A percentile compares a stretch with the other conserved stretches of the same genome.
These are phyloP conservation scores for Xiphophorus maculatus DNA, from an alignment of 2,113 vertebrate genomes.

Conservation along the genomic window DNA sequence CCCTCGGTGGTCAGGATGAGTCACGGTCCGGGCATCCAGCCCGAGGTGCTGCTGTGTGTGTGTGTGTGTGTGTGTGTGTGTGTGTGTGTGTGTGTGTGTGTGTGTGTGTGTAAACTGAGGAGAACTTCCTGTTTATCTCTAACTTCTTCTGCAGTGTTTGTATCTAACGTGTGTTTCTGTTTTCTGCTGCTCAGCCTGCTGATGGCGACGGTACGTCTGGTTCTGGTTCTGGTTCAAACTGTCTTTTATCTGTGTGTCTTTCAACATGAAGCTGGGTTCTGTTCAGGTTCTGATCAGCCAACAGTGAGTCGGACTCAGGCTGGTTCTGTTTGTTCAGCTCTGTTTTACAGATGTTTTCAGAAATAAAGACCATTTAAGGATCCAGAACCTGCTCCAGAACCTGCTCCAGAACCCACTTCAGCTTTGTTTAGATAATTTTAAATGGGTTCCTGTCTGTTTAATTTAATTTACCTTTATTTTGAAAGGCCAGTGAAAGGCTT, in stretches of 20 bases:
- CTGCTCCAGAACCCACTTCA: too few species aligned
- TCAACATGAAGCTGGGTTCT: neutral
- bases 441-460: too few species aligned
- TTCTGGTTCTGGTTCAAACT: neutral
- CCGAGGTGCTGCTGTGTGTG: too few species aligned
- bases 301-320: neutral
- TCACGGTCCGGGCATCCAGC: neutral
- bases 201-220: conserved; percentile 27
- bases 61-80: too few species aligned
- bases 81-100: too few species aligned
- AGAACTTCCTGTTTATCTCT: neutral
- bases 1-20: neutral
- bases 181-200: conserved; percentile 26
- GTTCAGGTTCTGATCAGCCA: neutral
- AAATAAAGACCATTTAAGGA: too few species aligned
- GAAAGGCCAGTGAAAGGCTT: too few species aligned
- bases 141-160: conserved; percentile 3
- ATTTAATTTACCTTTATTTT: too few species aligned
- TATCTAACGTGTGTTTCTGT: neutral
- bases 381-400: too few species aligned
- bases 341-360: too few species aligned
- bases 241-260: neutral
- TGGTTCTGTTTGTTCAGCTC: neutral
- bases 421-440: too few species aligned
- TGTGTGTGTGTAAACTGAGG: too few species aligned